Evolutionary conservation across 2,113 vertebrate species (phyloP).

Genomic region (Tragelaphus scriptus): DNA sequence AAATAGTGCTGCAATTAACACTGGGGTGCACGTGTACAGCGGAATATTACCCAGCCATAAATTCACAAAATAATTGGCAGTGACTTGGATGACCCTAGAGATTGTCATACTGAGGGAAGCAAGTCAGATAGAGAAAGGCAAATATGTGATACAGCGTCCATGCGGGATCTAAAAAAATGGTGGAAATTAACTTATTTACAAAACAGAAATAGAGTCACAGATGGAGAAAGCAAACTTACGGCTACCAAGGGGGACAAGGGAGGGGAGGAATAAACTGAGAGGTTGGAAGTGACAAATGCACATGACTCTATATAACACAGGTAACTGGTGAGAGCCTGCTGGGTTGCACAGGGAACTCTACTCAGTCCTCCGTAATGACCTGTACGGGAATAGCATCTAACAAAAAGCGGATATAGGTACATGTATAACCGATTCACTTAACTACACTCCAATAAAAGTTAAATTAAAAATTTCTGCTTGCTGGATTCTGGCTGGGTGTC

Average conservation of each 20-base stretch:
- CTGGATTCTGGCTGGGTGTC: not conserved
- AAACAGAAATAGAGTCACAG: not conserved
- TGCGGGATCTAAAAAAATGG: not conserved
- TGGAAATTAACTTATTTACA: not conserved
- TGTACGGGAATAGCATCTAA: not conserved
- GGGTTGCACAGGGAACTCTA: fast-evolving
- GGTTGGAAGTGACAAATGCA: not conserved
- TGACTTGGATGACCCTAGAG: not conserved
- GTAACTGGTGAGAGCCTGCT: not conserved
- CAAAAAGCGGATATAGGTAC: fast-evolving
- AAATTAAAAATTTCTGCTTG: not conserved
- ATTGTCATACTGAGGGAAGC: not conserved
- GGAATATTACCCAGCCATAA: not conserved
- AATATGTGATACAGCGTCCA: not conserved
- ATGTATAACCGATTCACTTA: not conserved
- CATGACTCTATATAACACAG: fast-evolving
- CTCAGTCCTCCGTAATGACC: not conserved
- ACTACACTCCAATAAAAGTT: not conserved
- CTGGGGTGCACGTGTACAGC: not conserved
- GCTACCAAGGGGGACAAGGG: not conserved
- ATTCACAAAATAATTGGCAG: not conserved
- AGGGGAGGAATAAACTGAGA: not conserved
- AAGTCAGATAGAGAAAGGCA: not conserved
- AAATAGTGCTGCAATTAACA: not conserved
- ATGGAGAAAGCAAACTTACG: not conserved